These are phyloP conservation scores for Dasypolia templi DNA, from an alignment of 2,888 invertebrate species.

Conservation along the genomic window DNA sequence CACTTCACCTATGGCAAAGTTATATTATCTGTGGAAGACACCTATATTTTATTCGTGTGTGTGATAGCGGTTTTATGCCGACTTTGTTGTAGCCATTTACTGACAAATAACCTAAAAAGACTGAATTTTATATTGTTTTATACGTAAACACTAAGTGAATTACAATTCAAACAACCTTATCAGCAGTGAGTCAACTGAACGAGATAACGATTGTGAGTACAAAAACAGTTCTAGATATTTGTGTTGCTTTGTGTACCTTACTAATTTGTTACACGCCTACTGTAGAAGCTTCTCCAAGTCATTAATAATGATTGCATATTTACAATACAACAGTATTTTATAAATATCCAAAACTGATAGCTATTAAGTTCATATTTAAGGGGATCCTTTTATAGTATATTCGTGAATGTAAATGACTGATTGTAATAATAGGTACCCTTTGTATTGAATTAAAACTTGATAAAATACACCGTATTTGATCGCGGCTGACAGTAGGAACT, in stretches of 20 bases:
- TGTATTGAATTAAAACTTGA: neutral
- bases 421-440: neutral
- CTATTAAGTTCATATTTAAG: no score
- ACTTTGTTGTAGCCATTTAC: slow-evolving; percentile 66
- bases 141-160: slow-evolving; percentile 70
- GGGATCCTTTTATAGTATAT: neutral
- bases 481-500: neutral
- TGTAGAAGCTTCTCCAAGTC: slow-evolving; percentile 38
- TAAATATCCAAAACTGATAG: neutral
- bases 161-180: slow-evolving; percentile 48
- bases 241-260: slow-evolving; percentile 14
- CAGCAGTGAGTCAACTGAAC: slow-evolving; percentile 41
- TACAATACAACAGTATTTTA: neutral
- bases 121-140: slow-evolving; percentile 80
- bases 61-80: slow-evolving; percentile 27
- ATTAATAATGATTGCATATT: slow-evolving; percentile 33
- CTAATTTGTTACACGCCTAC: slow-evolving; percentile 50
- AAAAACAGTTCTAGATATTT: slow-evolving; percentile 30
- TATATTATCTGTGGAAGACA: slow-evolving; percentile 33
- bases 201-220: slow-evolving; percentile 55
- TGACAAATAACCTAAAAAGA: slow-evolving; percentile 84
- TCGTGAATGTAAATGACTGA: neutral
- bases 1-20: slow-evolving; percentile 20
- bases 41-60: slow-evolving; percentile 13
- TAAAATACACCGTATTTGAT: neutral